Evolutionary conservation across 2,888 invertebrate species (phyloP).

Genomic region (Agonum fuliginosum): DNA sequence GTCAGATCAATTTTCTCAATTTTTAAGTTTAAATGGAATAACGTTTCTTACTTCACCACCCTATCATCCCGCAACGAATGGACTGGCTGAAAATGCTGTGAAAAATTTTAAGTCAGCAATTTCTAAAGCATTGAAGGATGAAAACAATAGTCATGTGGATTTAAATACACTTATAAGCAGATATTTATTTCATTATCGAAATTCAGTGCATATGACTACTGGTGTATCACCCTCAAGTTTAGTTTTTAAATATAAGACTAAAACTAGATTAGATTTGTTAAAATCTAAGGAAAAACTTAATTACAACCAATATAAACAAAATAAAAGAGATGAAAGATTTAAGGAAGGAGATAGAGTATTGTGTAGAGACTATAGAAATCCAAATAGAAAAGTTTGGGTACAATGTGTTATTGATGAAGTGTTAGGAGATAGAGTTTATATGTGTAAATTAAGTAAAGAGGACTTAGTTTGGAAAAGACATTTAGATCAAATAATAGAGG

Average conservation of each 20-base stretch:
- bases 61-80: constrained; percentile 60
- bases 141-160: constrained; percentile 3
- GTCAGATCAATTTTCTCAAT: constrained; percentile 63
- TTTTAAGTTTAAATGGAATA: constrained; percentile 63
- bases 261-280: constrained; percentile 53
- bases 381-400: constrained; percentile 2
- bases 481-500: background rate
- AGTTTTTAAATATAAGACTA: constrained; percentile 51
- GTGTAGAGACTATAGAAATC: constrained; percentile 19
- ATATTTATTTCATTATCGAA: constrained; percentile 60
- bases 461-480: constrained; percentile 11
- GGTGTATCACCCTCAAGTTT: constrained; percentile 54
- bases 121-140: constrained; percentile 44
- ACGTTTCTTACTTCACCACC: constrained; percentile 64
- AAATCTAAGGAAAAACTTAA: background rate
- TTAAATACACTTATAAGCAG: constrained; percentile 46
- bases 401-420: background rate
- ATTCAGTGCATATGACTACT: constrained; percentile 56
- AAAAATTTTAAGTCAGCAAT: constrained; percentile 53
- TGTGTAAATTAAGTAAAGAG: background rate
- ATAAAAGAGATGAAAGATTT: background rate
- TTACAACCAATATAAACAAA: background rate
- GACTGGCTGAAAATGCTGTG: constrained; percentile 60
- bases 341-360: background rate
- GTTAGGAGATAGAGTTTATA: constrained; percentile 10